Evolutionary conservation across 1,140 invertebrate species (phyloP), one percentile per base, ranked within the genome.

Genomic region (Brachionus rotundiformis): DNA sequence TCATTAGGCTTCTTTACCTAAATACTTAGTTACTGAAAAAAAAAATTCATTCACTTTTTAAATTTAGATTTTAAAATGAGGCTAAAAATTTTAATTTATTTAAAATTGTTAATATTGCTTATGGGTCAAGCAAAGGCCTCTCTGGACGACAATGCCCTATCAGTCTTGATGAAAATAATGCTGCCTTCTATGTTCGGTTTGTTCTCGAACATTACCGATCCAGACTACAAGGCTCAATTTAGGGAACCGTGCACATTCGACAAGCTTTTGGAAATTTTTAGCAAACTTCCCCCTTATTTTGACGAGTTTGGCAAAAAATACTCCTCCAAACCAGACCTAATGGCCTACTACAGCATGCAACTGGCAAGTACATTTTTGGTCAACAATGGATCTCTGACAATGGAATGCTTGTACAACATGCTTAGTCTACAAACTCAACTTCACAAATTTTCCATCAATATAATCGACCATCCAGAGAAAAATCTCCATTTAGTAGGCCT

Each of bases 351-450:
- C 27, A 79, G 76, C 47, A 79, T 79, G 76, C 76, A 79, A 33
- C 10, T 79, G 23, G 76, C 76, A 33, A 79, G 76, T 19, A 79
- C 76, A 31, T 54, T 79, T 54, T 19, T 79, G 11, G 76, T 79
- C 47, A 79, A 79, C 25, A 79, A 79, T 23, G 47, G 47, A n/a
- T 79, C 76, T 31, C 31, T 79, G 19, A 59, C 76, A n/a, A 79
- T 79, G 76, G 47, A 36, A 16, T 79, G 76, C 59, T n/a, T 79
- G 3, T 79, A 79, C 76, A 79, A 79, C 76, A 79, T 79, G 76
- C 27, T 79, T 4, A 79, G 76, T 59, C 19, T 79, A 27, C 76
- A 79, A 63, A 79, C 76, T 23, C 27, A 16, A 13, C 25, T 79
- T 7, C 47, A 59, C 16, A 54, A 27, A 54, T 79, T 79, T 31